These are phyloP conservation scores for Atta cephalotes DNA, from an alignment of 1,140 invertebrate genomes.

Conservation along the genomic window DNA sequence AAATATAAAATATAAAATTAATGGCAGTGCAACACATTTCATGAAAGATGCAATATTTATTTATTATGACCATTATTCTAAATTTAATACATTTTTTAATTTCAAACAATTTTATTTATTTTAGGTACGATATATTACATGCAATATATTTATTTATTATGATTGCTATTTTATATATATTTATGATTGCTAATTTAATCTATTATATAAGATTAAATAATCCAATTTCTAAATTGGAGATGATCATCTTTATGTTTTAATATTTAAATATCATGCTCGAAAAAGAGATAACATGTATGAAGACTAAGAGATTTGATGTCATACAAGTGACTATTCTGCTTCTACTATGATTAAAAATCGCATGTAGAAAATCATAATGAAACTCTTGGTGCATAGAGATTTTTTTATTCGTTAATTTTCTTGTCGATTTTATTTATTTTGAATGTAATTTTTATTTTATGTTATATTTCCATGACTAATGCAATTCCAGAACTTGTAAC, in stretches of 20 bases:
- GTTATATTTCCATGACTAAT: neutral
- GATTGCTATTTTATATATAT: too few species aligned
- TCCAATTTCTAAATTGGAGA: neutral
- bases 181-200: too few species aligned
- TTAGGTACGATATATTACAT: neutral
- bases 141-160: neutral
- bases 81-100: too few species aligned
- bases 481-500: neutral
- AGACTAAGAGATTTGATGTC: neutral
- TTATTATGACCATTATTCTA: too few species aligned
- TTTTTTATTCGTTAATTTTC: neutral
- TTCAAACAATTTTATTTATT: too few species aligned
- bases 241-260: neutral
- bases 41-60: neutral
- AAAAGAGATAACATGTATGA: neutral
- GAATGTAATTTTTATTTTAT: neutral
- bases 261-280: conserved; percentile 20
- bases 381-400: neutral
- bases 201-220: neutral
- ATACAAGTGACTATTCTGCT: neutral
- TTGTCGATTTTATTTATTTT: neutral
- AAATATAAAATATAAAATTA: neutral
- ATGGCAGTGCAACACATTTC: neutral
- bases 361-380: neutral
- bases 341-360: neutral